These are phyloP conservation scores for Heliornis fulica DNA, from an alignment of 2,113 vertebrate genomes.

Conservation along the genomic window DNA sequence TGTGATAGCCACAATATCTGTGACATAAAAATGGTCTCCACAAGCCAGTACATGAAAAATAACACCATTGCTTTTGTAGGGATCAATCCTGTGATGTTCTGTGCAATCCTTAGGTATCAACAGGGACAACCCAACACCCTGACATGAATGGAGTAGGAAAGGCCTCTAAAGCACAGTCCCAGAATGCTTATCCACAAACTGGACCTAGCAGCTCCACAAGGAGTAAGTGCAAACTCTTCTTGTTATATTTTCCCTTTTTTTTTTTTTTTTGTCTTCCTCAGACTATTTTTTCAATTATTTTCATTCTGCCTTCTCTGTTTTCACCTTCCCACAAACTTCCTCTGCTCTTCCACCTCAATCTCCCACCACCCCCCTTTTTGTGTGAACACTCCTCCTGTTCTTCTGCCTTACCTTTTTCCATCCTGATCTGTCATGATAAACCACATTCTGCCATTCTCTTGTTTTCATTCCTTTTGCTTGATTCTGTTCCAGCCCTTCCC, in stretches of 20 bases:
- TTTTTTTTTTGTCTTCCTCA: neutral
- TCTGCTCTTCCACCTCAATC: neutral
- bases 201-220: neutral
- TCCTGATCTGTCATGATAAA: neutral
- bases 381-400: neutral
- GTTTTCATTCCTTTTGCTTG: neutral
- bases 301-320: neutral
- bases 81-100: neutral
- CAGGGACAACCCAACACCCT: neutral
- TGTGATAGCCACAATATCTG: neutral
- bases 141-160: neutral
- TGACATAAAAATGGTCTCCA: neutral
- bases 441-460: neutral
- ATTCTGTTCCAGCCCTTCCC: neutral
- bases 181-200: neutral
- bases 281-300: neutral
- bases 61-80: neutral
- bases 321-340: neutral
- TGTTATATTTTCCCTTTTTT: neutral
- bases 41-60: neutral
- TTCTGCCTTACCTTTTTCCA: neutral
- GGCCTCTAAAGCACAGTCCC: neutral
- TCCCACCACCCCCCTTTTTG: fast-evolving
- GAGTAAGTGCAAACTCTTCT: neutral
- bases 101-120: neutral